phyloP scores from a whole-genome alignment of 2,113 vertebrate genomes.

The Uria lomvia region DNA sequence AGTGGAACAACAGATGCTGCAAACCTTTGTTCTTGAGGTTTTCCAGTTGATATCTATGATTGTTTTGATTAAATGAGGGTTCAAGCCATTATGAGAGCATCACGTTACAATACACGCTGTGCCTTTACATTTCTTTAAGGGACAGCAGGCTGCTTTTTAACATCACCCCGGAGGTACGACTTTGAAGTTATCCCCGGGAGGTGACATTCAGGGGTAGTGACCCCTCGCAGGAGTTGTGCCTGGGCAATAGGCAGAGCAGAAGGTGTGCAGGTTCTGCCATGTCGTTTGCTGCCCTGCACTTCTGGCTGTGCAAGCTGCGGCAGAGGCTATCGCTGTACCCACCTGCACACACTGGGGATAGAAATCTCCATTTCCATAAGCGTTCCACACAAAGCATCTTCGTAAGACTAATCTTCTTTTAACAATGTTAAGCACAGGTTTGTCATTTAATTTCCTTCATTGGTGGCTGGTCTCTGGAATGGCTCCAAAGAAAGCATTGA shows the following conservation, averaged over 20 bases:
- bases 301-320: rapidly evolving
- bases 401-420: background rate
- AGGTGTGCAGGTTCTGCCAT: background rate
- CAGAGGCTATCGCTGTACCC: background rate
- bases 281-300: background rate
- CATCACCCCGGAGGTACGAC: rapidly evolving
- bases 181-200: background rate
- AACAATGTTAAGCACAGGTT: background rate
- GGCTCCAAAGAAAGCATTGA: background rate
- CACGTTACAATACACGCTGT: background rate
- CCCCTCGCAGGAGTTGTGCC: background rate
- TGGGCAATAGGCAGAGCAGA: background rate
- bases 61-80: background rate
- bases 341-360: too few relatives aligned
- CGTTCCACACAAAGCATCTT: background rate
- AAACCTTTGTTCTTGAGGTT: background rate
- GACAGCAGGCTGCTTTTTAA: background rate
- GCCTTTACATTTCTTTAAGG: background rate
- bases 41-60: background rate
- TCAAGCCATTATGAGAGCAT: background rate
- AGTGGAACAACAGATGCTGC: background rate
- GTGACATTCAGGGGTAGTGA: rapidly evolving
- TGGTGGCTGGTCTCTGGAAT: background rate
- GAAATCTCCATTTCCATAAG: background rate
- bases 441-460: background rate